phyloP scores from a whole-genome alignment of 2,888 invertebrate genomes.

The Poecilobothrus nobilitatus region DNA sequence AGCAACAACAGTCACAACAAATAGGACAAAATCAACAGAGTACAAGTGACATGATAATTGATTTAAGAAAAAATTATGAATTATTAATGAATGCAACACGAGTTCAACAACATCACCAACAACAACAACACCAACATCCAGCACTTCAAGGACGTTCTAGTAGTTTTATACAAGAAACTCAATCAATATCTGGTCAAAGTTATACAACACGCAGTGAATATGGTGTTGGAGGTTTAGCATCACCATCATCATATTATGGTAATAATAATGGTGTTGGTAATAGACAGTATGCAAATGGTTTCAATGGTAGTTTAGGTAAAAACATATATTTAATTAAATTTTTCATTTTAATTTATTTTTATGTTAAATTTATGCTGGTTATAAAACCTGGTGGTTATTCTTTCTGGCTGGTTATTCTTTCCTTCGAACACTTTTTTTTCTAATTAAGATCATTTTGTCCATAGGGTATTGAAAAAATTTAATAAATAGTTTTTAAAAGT shows the following conservation, averaged over 20 bases:
- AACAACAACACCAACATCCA: constrained; percentile 5
- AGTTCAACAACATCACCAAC: constrained; percentile 16
- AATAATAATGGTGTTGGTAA: neutral
- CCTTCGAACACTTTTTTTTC: no score
- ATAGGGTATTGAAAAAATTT: no score
- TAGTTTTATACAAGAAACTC: constrained; percentile 21
- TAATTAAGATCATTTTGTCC: no score
- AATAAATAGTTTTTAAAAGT: no score
- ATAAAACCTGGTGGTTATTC: no score
- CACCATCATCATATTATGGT: neutral
- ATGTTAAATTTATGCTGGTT: no score
- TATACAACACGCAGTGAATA: constrained; percentile 40
- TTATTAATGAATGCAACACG: constrained; percentile 36
- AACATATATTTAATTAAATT: neutral
- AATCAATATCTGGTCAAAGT: constrained; percentile 27
- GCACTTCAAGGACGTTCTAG: constrained; percentile 17
- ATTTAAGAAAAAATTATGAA: constrained; percentile 21
- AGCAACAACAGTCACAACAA: neutral
- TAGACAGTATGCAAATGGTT: constrained; percentile 29
- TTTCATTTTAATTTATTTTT: constrained; percentile 2
- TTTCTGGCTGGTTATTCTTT: no score
- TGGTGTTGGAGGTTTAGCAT: constrained; percentile 31
- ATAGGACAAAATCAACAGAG: constrained; percentile 22
- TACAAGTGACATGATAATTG: constrained; percentile 20
- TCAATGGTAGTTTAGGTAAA: constrained; percentile 40